These are phyloP conservation scores for Aphelocoma californica DNA, from an alignment of 2,797 vertebrate species.

Conservation along the genomic window DNA sequence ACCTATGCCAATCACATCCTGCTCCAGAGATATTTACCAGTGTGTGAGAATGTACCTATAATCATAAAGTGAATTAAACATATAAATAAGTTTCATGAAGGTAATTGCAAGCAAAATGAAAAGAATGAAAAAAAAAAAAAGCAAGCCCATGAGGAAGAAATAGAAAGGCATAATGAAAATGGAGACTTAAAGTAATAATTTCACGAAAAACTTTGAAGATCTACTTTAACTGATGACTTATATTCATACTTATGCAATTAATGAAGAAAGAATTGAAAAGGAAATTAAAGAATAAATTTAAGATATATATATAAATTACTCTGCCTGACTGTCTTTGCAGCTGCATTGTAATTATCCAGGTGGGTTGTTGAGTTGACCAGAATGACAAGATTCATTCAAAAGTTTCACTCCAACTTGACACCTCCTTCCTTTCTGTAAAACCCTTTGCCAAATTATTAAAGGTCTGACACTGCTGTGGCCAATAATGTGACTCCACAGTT, in stretches of 20 bases:
- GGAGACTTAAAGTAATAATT: constrained; percentile 7
- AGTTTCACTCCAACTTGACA: not conserved
- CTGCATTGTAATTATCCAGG: constrained; percentile 2
- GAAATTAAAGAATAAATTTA: constrained; percentile 58
- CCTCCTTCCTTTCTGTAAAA: not conserved
- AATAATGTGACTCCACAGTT: not conserved
- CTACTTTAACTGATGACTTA: constrained; percentile 38
- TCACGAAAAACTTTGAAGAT: constrained; percentile 27
- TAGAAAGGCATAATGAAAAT: not conserved
- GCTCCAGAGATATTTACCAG: not conserved
- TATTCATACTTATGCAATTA: constrained; percentile 45
- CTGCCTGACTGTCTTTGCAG: not conserved
- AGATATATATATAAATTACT: constrained; percentile 22
- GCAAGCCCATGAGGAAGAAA: not conserved
- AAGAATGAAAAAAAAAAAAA: not conserved
- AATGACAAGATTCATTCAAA: not conserved
- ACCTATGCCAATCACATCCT: constrained; percentile 21
- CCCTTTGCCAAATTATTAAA: not conserved
- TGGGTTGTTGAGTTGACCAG: not conserved
- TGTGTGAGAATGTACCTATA: constrained; percentile 13
- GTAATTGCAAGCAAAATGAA: constrained; percentile 41
- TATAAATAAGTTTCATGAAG: constrained; percentile 21
- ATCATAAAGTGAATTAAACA: constrained; percentile 38
- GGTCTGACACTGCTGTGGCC: not conserved
- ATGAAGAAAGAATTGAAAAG: not conserved